Conservation (phyloP, 2,888 invertebrate genomes). For the Tridacna crocea region DNA sequence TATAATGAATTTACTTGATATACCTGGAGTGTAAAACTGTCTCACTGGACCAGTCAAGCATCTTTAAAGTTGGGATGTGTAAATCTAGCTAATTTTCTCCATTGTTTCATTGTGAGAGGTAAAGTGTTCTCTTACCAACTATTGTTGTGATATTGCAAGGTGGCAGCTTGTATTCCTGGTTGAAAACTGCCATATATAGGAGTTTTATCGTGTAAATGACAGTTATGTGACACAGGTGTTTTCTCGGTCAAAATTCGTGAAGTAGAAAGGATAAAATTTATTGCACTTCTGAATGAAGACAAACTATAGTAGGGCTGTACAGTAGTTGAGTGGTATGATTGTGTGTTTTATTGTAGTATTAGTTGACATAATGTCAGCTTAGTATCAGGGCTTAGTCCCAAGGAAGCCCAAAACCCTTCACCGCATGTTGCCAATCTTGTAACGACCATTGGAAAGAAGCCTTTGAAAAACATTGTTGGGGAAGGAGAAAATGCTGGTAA, state of each 20-base stretch:
- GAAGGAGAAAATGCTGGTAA: no score
- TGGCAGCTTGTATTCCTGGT: neutral
- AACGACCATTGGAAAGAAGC: no score
- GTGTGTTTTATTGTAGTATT: neutral
- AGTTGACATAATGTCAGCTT: neutral
- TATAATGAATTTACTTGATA: neutral
- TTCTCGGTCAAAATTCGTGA: neutral
- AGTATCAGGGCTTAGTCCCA: no score
- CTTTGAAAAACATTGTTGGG: no score
- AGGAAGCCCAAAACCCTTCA: no score
- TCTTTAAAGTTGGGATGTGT: neutral
- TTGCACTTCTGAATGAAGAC: no score
- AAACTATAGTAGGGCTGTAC: no score
- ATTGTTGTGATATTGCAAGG: neutral
- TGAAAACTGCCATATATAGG: neutral
- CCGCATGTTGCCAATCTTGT: no score
- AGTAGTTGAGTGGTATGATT: neutral
- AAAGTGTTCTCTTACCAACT: neutral
- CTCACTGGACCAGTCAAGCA: neutral
- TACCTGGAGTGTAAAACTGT: neutral
- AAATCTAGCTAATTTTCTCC: neutral
- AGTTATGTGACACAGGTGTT: neutral
- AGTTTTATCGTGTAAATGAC: neutral
- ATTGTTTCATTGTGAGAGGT: neutral
- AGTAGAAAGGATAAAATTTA: no score